These are phyloP conservation scores for Aricia artaxerxes DNA, from an alignment of 2,888 invertebrate genomes.

Conservation along the genomic window DNA sequence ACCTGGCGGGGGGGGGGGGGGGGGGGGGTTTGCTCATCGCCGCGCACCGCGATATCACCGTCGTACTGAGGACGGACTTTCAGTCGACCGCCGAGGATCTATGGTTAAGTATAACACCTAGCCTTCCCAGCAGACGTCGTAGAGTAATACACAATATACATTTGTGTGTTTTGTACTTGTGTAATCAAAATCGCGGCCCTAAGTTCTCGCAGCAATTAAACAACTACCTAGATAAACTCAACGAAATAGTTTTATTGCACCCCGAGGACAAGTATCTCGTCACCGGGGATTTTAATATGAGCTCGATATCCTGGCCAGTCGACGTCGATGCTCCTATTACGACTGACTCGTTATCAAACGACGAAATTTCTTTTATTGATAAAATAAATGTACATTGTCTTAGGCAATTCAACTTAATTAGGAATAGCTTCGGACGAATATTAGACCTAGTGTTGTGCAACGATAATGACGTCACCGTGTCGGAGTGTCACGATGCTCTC, in stretches of 20 bases:
- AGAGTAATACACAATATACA: not conserved
- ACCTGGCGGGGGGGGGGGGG: conserved; percentile 16
- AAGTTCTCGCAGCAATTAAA: not conserved
- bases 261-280: not conserved
- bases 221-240: not conserved
- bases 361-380: conserved; percentile 7
- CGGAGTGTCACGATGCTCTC: not conserved
- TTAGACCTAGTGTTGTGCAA: not conserved
- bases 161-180: not conserved
- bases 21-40: conserved; percentile 4
- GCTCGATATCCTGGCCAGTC: not conserved
- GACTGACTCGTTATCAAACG: not conserved
- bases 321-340: not conserved
- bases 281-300: conserved; percentile 7
- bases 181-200: conserved; percentile 3
- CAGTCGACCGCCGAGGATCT: not conserved
- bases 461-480: not conserved
- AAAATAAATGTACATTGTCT: not conserved
- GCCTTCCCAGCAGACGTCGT: not conserved
- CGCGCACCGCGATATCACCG: not conserved
- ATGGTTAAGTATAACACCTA: not conserved
- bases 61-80: not conserved
- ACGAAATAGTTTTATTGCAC: not conserved
- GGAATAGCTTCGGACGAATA: not conserved
- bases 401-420: not conserved